phyloP scores from a whole-genome alignment of 1,140 invertebrate genomes.

The Bombus superbus region DNA sequence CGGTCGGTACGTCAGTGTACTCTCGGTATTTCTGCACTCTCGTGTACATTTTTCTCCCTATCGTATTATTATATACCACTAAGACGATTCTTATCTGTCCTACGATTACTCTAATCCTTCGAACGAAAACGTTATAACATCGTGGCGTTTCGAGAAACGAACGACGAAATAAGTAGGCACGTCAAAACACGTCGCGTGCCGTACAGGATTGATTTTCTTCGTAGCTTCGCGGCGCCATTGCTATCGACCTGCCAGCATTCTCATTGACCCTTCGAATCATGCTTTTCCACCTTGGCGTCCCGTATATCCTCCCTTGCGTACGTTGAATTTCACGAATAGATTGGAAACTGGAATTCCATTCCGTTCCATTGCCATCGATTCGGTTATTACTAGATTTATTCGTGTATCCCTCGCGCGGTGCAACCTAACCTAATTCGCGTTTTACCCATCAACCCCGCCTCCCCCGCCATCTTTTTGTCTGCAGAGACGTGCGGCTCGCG shows the following conservation, averaged over 20 bases:
- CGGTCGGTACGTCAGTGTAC: conserved; percentile 68
- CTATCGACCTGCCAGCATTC: conserved; percentile 76
- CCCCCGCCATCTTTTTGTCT: conserved; percentile 58
- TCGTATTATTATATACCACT: too few relatives aligned
- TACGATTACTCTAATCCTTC: neutral
- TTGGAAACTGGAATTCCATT: neutral
- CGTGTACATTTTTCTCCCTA: neutral
- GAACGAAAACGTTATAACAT: neutral
- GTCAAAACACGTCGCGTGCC: conserved; percentile 74
- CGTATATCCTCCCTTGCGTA: neutral
- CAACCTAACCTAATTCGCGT: conserved; percentile 57
- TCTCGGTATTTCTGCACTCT: conserved; percentile 18
- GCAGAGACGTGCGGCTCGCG: conserved; percentile 49
- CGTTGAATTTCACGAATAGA: neutral
- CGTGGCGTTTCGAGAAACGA: neutral
- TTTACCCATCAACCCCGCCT: conserved; percentile 43
- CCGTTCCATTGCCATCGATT: neutral
- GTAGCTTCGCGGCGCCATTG: conserved; percentile 76
- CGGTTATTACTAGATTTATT: too few relatives aligned
- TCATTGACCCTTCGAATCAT: conserved; percentile 61
- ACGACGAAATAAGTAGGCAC: conserved; percentile 41
- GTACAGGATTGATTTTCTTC: conserved; percentile 80
- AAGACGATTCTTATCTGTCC: neutral
- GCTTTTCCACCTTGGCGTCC: conserved; percentile 56
- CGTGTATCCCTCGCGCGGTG: neutral